Base-by-base conservation (phyloP, 2,113 vertebrate genomes). In the Anoplopoma fimbria region DNA sequence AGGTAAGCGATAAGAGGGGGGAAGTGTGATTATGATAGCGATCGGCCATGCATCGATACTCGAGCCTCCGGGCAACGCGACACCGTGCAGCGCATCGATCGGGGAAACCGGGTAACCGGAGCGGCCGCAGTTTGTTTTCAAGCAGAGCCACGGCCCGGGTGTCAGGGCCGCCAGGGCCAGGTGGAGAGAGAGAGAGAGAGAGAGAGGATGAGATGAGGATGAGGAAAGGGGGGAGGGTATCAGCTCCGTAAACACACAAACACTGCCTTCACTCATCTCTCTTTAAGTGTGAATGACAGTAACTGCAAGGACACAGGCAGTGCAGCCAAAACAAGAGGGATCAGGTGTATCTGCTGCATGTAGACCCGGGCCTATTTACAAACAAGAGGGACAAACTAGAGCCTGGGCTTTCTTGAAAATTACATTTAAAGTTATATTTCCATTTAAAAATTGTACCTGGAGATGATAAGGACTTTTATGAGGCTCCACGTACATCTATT, bases 1-100 rank as follows among this genome's bases (percentile, higher is more conserved):
- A 94, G 93, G 89, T 91, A 92, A 90, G 89, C 75, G 93, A 94
- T 95, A 93, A 94, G 92, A 89, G 92, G 93, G 92, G 93, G 93
- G 94, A 95, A 95, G 94, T 95, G 94, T 93, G 94, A 94, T 94
- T 93, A 92, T 93, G 94, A 95, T 95, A 95, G 94, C 87, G 86
- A 95, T 95, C 93, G 86, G 88, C 81, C 91, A 89, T 86, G 89
- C 91, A 85, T 90, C 88, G 83, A 94, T 94, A 94, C 92, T 78
- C 87, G 75, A 84, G 77, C 87, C 82, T 82, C 81, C 83, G 77
- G 77, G 94, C 91, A 94, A 95, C 79, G 61, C 47, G 90, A 95
- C 88, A 95, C 94, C 92, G 88, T 69, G 85, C 84, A 67, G 84
- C 63, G 83, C 91, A 95, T 95, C 88, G 92, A 94, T 88, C 87